Conservation (phyloP, 2,797 vertebrate genomes). For the Pelochelys cantorii region DNA sequence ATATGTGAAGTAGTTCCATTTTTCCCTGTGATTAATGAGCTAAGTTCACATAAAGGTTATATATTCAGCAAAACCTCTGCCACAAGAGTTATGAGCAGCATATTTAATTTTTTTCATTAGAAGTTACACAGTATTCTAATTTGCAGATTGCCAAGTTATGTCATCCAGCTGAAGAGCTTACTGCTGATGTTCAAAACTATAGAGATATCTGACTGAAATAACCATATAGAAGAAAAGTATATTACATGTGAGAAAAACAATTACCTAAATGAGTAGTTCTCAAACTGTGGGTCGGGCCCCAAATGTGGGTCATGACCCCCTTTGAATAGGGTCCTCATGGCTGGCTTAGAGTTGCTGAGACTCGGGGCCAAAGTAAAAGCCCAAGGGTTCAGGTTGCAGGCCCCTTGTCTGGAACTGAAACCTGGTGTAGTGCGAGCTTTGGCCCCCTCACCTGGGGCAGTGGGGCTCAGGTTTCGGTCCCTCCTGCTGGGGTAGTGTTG, state of each 20-base stretch:
- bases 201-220: constrained; percentile 49
- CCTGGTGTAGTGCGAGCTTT: too few species aligned
- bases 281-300: too few species aligned
- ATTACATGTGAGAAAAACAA: constrained; percentile 15
- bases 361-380: too few species aligned
- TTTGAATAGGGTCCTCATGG: too few species aligned
- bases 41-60: constrained; percentile 88
- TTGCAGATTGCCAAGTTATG: constrained; percentile 60
- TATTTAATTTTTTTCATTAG: constrained; percentile 60
- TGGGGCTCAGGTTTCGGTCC: too few species aligned
- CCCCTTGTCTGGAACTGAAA: too few species aligned
- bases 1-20: constrained; percentile 72
- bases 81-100: constrained; percentile 54
- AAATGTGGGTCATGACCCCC: too few species aligned
- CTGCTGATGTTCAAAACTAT: neutral
- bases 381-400: too few species aligned
- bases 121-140: constrained; percentile 61
- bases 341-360: too few species aligned
- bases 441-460: too few species aligned
- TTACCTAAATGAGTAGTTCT: neutral
- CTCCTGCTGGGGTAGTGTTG: too few species aligned
- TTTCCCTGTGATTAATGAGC: constrained; percentile 79
- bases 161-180: constrained; percentile 33
- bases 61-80: constrained; percentile 66
- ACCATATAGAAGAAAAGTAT: neutral